Base-by-base conservation (phyloP, 1,140 invertebrate species). In the Neodiprion virginianus region DNA sequence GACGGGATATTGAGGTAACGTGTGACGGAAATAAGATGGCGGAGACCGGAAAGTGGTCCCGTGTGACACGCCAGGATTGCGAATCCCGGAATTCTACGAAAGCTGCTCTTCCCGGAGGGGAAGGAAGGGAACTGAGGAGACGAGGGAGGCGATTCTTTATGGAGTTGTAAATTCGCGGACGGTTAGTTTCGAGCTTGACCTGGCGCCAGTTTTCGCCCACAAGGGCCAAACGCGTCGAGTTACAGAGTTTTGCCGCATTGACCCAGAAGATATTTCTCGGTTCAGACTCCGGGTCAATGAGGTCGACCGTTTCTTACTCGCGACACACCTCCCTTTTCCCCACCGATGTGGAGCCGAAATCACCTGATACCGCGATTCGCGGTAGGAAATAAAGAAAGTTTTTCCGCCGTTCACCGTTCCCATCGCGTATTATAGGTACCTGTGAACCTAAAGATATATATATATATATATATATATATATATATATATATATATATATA, bases 111-210 rank as follows among this genome's bases (percentile, higher is more conserved):
- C 11, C 11, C 5, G 4, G 4, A 14, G 53, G n/a, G 28, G 28
- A 40, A 40, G 28, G 28, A 40, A 40, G 28, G 28, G 28, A 40
- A 40, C 28, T 40, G 28, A 40, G 28, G 28, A 61, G 53, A 17
- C 53, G 53, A 1, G 3, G 53, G 5, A 17, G n/a, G 53, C 8
- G 53, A 61, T 61, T 17, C 53, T 61, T 61, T 61, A 61, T 61
- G 53, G 53, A 61, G 53, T 61, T 61, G 53, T 61, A 61, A 61
- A 61, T 61, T 61, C n/a, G 53, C 53, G 53, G 53, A 17, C 53
- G 53, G 53, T 61, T 61, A 61, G 53, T 61, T 40, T 61, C 53
- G 53, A 61, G 53, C 53, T 61, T 61, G 53, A 61, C 53, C 53
- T 61, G 53, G 53, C 53, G n/a, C 53, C 53, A 8, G 53, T 61